A percentile compares a stretch with the other conserved stretches of the same genome.
These are phyloP conservation scores for Aldrovandia affinis DNA, from an alignment of 2,797 vertebrate genomes.

Conservation along the genomic window DNA sequence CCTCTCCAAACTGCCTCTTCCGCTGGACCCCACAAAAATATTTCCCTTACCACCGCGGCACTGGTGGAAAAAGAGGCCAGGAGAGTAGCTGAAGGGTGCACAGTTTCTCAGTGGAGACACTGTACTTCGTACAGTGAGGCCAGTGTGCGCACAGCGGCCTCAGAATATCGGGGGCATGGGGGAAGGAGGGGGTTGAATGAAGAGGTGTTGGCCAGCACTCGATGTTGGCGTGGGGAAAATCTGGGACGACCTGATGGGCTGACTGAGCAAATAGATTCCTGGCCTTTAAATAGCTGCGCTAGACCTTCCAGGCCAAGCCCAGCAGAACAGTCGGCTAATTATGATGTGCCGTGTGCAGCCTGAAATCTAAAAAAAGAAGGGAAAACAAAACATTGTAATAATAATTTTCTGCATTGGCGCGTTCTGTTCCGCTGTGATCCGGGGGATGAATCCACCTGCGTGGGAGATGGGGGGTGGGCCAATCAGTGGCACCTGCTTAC, in stretches of 20 bases:
- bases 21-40: conserved; percentile 50
- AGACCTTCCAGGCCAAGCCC: neutral
- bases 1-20: neutral
- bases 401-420: neutral
- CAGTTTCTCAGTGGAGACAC: conserved; percentile 67
- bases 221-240: conserved; percentile 46
- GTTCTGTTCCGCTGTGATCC: neutral
- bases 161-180: conserved; percentile 59
- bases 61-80: conserved; percentile 47
- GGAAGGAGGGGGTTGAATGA: neutral
- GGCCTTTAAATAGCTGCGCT: conserved; percentile 39
- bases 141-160: conserved; percentile 62
- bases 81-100: conserved; percentile 42
- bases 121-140: conserved; percentile 69
- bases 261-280: conserved; percentile 35
- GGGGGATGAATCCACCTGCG: conserved; percentile 23
- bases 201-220: neutral
- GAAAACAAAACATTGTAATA: neutral
- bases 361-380: neutral
- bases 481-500: conserved; percentile 72
- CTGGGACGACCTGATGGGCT: conserved; percentile 38
- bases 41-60: conserved; percentile 61
- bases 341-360: neutral
- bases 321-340: neutral
- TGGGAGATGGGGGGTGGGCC: conserved; percentile 47